Percentiles rank a stretch among this genome's conserved stretches.
These are phyloP conservation scores for Saccopteryx bilineata DNA, from an alignment of 2,113 vertebrate species.

Conservation along the genomic window DNA sequence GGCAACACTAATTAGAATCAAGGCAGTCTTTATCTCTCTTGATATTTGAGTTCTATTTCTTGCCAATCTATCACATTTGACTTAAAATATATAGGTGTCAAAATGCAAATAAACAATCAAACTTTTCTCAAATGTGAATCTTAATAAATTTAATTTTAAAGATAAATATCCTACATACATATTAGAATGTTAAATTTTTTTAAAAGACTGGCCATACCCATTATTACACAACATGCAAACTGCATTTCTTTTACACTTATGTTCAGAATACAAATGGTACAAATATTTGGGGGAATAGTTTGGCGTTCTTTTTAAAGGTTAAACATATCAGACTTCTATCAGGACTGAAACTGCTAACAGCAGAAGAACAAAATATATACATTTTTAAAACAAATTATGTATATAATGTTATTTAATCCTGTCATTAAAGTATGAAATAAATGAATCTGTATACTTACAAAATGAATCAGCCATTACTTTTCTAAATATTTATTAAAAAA, in stretches of 20 bases:
- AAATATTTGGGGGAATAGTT: not conserved
- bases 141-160: conserved; percentile 52
- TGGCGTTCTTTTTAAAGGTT: not conserved
- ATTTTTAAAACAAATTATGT: not conserved
- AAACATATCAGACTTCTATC: not conserved
- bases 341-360: not conserved
- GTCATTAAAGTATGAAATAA: not conserved
- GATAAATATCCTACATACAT: not conserved
- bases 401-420: not conserved
- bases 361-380: not conserved
- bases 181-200: conserved; percentile 15
- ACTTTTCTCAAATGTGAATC: not conserved
- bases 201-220: not conserved
- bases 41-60: conserved; percentile 24
- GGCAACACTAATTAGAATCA: conserved; percentile 84
- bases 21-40: conserved; percentile 77
- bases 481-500: not conserved
- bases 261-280: not conserved
- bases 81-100: not conserved
- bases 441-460: not conserved
- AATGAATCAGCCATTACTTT: not conserved
- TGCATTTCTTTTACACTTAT: not conserved
- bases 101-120: conserved; percentile 40
- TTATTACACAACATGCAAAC: not conserved
- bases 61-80: conserved; percentile 19